Evolutionary conservation across 2,888 invertebrate species (phyloP), one percentile per base, ranked within the genome.

Genomic region (Mesorhabditis belari): DNA sequence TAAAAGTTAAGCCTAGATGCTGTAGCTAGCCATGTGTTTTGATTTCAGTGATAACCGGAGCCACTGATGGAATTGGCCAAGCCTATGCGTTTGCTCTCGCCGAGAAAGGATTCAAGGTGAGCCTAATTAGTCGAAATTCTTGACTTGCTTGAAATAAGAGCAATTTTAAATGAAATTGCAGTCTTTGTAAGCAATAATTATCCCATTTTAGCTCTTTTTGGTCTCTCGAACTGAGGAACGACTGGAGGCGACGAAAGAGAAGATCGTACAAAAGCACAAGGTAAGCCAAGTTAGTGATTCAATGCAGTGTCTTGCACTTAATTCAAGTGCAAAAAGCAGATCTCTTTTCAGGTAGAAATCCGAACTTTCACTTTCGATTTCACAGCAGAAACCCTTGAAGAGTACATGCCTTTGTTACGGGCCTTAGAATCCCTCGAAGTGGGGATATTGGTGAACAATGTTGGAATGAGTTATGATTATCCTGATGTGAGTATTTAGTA

Each of bases 381-480:
- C 65, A 70, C 76, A 24, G 52, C 35, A 35, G 62, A 73, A 5
- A 61, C 64, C 12, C 44, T 35, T 35, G 44, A 35, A 35, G 73
- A 68, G 55, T 79, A 79, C 67, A 67, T 75, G 53, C 54, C 66
- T 12, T 65, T 80, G 17, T 52, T 77, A 26, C 64, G 59, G n/a
- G 67, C 66, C 17, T 60, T 81, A 53, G 62, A 74, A 35, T 58
- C 73, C 55, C 56, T 76, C 25, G 75, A 81, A 24, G 67, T 80
- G 25, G 71, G 72, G 51, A 57, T 72, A 53, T 64, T 80, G 81
- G 88, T 95, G 49, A 95, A 95, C 84, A 94, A 94, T 83, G 91
- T 94, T 1, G 93, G 93, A 23, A 87, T 91, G 76, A 89, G 89
- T 29, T 91, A 92, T 81, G 84, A 87, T 0, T 87, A 90, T 82